phyloP scores from a whole-genome alignment of 2,888 invertebrate genomes.

The Emmelina monodactyla region DNA sequence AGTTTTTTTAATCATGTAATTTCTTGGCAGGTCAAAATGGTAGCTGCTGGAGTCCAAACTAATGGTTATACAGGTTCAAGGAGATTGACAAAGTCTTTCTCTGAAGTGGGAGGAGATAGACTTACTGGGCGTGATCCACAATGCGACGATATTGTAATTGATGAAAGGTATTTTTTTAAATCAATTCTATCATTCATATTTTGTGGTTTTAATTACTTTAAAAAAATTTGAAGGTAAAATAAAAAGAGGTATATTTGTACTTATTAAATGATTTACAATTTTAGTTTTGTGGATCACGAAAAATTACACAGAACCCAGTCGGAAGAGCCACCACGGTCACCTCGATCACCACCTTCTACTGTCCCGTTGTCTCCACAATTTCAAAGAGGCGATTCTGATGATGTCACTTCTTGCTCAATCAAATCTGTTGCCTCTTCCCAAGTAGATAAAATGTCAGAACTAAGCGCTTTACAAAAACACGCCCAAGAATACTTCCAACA shows the following conservation, averaged over 20 bases:
- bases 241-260: no score
- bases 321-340: slow-evolving; percentile 83
- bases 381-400: slow-evolving; percentile 50
- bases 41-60: slow-evolving; percentile 90
- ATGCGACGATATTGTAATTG: slow-evolving; percentile 32
- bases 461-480: slow-evolving; percentile 46
- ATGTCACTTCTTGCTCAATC: slow-evolving; percentile 46
- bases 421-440: slow-evolving; percentile 51
- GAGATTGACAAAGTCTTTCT: slow-evolving; percentile 83
- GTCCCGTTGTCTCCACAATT: slow-evolving; percentile 52
- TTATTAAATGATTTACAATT: slow-evolving; percentile 33
- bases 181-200: slow-evolving; percentile 1
- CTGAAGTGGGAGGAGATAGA: slow-evolving; percentile 70
- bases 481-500: slow-evolving; percentile 62
- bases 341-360: slow-evolving; percentile 65
- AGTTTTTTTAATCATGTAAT: background rate
- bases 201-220: background rate
- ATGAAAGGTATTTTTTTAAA: slow-evolving; percentile 36
- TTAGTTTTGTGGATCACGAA: slow-evolving; percentile 70
- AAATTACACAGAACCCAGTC: slow-evolving; percentile 84
- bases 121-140: slow-evolving; percentile 36
- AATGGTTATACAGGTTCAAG: slow-evolving; percentile 75
- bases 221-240: no score
- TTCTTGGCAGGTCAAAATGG: slow-evolving; percentile 76
- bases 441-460: slow-evolving; percentile 50